Conservation (phyloP, 64 coral and sea anemone genomes). For the Montipora cactus region DNA sequence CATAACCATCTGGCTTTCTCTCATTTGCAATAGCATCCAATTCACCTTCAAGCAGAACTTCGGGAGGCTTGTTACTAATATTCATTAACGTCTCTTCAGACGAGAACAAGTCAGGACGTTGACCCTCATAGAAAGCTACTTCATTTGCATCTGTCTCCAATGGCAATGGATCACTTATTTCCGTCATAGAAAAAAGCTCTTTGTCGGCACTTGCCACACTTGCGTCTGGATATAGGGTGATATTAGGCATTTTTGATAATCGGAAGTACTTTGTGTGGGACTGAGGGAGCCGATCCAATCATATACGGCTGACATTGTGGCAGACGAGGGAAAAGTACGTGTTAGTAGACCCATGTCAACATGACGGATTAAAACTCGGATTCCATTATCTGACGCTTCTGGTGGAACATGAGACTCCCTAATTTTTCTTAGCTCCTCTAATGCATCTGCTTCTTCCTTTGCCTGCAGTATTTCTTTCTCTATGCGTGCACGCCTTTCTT, state of each 20-base stretch:
- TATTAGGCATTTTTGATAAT: not conserved
- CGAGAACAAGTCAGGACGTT: not conserved
- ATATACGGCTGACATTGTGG: conserved; percentile 2
- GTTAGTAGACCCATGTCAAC: not conserved
- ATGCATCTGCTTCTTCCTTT: not conserved
- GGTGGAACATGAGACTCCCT: not conserved
- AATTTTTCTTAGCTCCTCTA: not conserved
- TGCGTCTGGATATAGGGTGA: not conserved
- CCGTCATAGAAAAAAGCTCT: not conserved
- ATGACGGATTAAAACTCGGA: not conserved
- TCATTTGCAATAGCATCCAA: not conserved
- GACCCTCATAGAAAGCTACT: not conserved
- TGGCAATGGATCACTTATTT: not conserved
- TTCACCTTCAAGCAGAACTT: not conserved
- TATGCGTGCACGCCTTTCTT: not conserved
- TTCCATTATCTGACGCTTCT: not conserved
- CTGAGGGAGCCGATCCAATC: not conserved
- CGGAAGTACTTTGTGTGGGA: not conserved
- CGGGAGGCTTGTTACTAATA: not conserved
- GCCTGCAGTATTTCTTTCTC: not conserved
- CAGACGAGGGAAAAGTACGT: not conserved
- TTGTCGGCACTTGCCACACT: not conserved
- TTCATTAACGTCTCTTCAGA: not conserved
- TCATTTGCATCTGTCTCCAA: not conserved
- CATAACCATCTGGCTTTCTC: not conserved